These are phyloP conservation scores for Gallirallus australis DNA, from an alignment of 2,797 vertebrate species.

Conservation along the genomic window DNA sequence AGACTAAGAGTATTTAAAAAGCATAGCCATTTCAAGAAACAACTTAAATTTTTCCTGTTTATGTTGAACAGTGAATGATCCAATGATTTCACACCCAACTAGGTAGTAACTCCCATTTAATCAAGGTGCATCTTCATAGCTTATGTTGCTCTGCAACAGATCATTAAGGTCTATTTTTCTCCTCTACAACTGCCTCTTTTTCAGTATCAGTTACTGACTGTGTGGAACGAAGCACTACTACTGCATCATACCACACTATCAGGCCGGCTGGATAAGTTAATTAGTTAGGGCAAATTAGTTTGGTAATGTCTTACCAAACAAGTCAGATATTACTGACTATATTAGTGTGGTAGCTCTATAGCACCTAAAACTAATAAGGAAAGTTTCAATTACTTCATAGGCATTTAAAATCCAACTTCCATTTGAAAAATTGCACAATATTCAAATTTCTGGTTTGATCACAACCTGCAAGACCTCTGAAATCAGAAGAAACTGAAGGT, in stretches of 20 bases:
- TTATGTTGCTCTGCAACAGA: background rate
- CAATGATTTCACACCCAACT: background rate
- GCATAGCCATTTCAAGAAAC: background rate
- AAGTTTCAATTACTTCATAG: background rate
- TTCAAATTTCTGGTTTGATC: background rate
- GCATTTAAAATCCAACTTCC: background rate
- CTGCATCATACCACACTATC: background rate
- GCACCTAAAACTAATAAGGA: background rate
- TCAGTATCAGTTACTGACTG: background rate
- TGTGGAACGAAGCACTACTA: background rate
- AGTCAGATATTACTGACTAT: background rate
- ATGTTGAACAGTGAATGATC: background rate
- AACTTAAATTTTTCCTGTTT: background rate
- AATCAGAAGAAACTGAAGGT: background rate
- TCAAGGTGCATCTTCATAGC: background rate
- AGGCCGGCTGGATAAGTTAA: background rate
- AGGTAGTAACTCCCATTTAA: background rate
- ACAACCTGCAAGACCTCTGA: background rate
- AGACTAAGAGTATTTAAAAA: background rate
- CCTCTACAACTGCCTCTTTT: background rate
- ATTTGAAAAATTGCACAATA: background rate
- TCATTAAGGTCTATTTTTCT: background rate
- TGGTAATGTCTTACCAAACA: background rate
- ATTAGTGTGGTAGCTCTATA: background rate
- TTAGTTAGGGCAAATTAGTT: background rate